These are phyloP conservation scores for Parus major DNA, from an alignment of 2,113 vertebrate genomes.

Conservation along the genomic window DNA sequence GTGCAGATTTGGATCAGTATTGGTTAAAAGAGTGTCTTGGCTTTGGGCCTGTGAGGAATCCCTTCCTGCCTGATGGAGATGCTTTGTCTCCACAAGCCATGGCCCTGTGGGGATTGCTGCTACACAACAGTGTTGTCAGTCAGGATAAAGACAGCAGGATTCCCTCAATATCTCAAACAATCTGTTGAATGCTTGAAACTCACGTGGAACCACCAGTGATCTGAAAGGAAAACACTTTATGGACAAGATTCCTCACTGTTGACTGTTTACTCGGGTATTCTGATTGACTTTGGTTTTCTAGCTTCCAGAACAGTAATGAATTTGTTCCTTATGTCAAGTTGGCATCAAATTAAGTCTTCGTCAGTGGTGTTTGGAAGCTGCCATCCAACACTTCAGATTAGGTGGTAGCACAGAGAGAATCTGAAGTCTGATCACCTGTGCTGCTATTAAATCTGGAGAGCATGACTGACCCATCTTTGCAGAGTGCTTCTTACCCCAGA, in stretches of 20 bases:
- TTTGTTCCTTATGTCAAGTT: background rate
- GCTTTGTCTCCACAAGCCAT: background rate
- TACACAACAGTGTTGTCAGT: background rate
- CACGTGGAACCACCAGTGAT: background rate
- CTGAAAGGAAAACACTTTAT: background rate
- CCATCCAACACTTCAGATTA: background rate
- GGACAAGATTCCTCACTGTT: background rate
- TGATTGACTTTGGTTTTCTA: background rate
- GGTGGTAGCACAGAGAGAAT: background rate
- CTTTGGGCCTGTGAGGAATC: background rate
- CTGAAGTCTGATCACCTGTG: background rate
- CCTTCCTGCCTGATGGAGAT: background rate
- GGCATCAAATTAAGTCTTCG: background rate
- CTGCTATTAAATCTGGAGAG: background rate
- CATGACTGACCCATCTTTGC: background rate
- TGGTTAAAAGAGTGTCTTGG: background rate
- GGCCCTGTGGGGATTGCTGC: background rate
- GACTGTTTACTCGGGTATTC: background rate
- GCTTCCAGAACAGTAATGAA: background rate
- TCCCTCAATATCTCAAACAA: background rate
- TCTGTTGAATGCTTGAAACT: background rate
- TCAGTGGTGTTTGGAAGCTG: background rate
- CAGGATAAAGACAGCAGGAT: background rate
- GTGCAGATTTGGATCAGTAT: rapidly evolving
- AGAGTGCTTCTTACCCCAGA: background rate